phyloP scores from a whole-genome alignment of 2,888 invertebrate genomes.

The Strigamia crassipes region DNA sequence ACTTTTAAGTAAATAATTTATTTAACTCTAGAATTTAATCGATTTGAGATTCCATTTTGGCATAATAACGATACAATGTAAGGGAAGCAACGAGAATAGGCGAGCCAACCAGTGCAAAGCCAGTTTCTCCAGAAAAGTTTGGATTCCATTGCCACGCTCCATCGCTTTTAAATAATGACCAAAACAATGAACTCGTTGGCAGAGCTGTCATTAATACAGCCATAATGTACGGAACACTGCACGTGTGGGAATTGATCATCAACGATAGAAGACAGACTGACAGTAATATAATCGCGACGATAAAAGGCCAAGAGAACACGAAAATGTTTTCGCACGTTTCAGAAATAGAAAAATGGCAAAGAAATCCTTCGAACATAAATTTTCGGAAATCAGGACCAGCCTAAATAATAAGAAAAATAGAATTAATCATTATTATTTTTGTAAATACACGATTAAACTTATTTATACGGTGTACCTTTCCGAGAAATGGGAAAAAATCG shows the following conservation, averaged over 20 bases:
- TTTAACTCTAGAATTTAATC: background rate
- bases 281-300: conserved; percentile 45
- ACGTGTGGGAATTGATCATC: conserved; percentile 43
- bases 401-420: conserved; percentile 36
- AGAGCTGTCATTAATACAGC: conserved; percentile 47
- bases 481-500: conserved; percentile 48
- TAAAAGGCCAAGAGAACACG: conserved; percentile 47
- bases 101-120: conserved; percentile 49
- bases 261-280: conserved; percentile 46
- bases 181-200: conserved; percentile 48
- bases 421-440: background rate
- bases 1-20: background rate
- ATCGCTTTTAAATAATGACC: conserved; percentile 49
- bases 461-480: conserved; percentile 46
- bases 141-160: conserved; percentile 47
- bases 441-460: background rate
- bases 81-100: conserved; percentile 49
- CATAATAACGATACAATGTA: conserved; percentile 48
- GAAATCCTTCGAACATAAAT: conserved; percentile 46
- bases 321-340: conserved; percentile 31
- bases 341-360: conserved; percentile 46
- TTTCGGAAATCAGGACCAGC: conserved; percentile 48
- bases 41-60: conserved; percentile 43
- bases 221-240: conserved; percentile 48
- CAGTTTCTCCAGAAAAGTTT: conserved; percentile 49